Conservation (phyloP, 30 jellyfish, hydroid and myxozoan species). For the Hydra vulgaris region DNA sequence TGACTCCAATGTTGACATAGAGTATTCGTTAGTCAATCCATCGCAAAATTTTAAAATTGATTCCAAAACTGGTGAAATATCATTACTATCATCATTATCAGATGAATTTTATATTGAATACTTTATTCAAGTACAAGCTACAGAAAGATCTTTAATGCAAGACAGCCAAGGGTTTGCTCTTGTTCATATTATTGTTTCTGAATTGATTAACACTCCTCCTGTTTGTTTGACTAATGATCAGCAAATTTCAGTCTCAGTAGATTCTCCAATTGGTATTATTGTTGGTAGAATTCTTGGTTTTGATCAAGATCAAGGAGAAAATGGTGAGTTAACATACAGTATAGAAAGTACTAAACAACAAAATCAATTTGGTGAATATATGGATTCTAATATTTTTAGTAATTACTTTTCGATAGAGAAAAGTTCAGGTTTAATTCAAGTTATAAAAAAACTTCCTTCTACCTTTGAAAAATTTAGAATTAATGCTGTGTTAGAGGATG, state of each 20-base stretch:
- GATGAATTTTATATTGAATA: constrained; percentile 18
- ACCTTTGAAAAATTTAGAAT: constrained; percentile 14
- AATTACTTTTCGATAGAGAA: constrained; percentile 17
- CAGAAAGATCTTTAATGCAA: constrained; percentile 14
- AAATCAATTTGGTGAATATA: constrained; percentile 11
- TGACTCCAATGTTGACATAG: constrained; percentile 53
- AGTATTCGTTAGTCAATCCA: constrained; percentile 28
- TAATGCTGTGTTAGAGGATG: constrained; percentile 40
- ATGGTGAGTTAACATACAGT: constrained; percentile 45
- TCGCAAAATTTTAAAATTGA: constrained; percentile 9
- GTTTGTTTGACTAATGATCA: constrained; percentile 41
- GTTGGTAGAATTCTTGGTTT: constrained; percentile 48
- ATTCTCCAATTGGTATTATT: constrained; percentile 27
- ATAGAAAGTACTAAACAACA: neutral
- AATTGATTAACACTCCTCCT: constrained; percentile 62
- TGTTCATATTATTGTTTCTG: constrained; percentile 37
- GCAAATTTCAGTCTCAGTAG: constrained; percentile 24
- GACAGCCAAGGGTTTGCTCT: constrained; percentile 27
- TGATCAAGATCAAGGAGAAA: constrained; percentile 49
- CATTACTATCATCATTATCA: neutral
- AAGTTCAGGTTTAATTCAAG: constrained; percentile 17
- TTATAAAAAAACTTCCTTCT: constrained; percentile 20
- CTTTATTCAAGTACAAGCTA: constrained; percentile 21
- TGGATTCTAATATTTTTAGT: neutral
- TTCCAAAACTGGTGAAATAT: constrained; percentile 14